Percentiles rank a stretch among this genome's conserved stretches.
phyloP scores from a whole-genome alignment of 2,888 invertebrate genomes.

The Trachelus tabidus region DNA sequence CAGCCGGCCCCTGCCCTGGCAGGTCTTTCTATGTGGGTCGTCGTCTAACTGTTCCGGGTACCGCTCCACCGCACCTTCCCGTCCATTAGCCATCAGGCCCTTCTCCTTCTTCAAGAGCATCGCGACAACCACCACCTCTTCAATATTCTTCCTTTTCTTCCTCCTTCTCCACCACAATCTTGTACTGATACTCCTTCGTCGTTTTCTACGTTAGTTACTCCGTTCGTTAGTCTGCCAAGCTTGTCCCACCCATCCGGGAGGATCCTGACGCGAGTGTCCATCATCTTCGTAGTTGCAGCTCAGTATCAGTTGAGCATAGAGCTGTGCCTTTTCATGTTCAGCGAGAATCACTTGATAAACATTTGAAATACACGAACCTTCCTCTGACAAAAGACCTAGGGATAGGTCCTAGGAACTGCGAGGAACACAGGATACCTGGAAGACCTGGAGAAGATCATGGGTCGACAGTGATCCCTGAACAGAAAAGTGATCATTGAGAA shows the following conservation, averaged over 20 bases:
- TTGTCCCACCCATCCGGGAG: not conserved
- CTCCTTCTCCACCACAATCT: slow-evolving; percentile 27
- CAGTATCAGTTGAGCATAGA: not conserved
- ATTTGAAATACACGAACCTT: not conserved
- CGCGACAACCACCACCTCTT: slow-evolving; percentile 21
- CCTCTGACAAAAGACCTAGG: not conserved
- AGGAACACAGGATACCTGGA: not conserved
- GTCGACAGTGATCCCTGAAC: not conserved
- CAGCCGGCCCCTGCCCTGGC: slow-evolving; percentile 43
- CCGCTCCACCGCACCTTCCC: slow-evolving; percentile 53
- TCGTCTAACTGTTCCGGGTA: slow-evolving; percentile 66
- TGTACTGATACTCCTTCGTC: not conserved
- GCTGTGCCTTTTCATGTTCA: not conserved
- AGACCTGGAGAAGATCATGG: not conserved
- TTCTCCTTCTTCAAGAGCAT: slow-evolving; percentile 9
- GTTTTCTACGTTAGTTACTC: not conserved
- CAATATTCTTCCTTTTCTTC: slow-evolving; percentile 24
- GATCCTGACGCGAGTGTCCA: not conserved
- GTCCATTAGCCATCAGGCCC: slow-evolving; percentile 26
- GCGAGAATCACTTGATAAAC: not conserved
- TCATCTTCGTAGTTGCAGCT: not conserved
- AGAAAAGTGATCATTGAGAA: not conserved
- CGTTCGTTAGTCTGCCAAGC: not conserved
- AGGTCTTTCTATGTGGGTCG: slow-evolving; percentile 56
- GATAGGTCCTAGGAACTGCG: not conserved